Evolutionary conservation across 1,140 invertebrate genomes (phyloP), one percentile per base, ranked within the genome.

Genomic region (Sminthurinus signatus): DNA sequence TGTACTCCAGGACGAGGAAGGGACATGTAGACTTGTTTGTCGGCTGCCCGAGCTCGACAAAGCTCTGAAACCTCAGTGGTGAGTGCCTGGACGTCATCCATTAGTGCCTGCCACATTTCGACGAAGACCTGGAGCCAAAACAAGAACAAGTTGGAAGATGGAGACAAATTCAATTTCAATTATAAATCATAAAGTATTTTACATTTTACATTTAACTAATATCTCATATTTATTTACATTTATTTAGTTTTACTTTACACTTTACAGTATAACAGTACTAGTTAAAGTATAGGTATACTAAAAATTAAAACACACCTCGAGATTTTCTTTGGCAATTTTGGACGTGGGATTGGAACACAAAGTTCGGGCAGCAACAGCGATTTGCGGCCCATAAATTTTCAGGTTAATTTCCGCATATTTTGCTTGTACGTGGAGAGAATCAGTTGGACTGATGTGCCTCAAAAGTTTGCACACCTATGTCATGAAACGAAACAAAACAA

Each of bases 381-480:
- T 89, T 86, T 98, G 88, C 25, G 92, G 91, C 56, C 92, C 92
- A 74, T 94, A 93, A 75, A 95, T 93, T 75, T 89, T 81, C 64
- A 98, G 79, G 78, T 94, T 96, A 64, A 93, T 91, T 78, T 98
- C 93, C 29, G 91, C 88, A 74, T 97, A 96, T 76, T 95, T 95
- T 12, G 95, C 90, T 60, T 89, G 88, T 42, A 98, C 92, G 82
- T 98, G 92, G 31, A 98, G 81, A 32, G 90, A 87, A 77, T 98
- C 94, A 42, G 91, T 91, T 21, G 89, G 84, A 25, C 95, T 92
- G 75, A 98, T 90, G 76, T 99, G 96, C 74, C 94, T 85, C 62
- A 98, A 80, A 62, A 98, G 81, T 81, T 97, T 97, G 79, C 94
- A 98, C 64, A 96, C 91, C 91, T 95, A 65, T 12, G 72, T 71